Conservation (phyloP, 2,888 invertebrate genomes). For the Cenopis cana region DNA sequence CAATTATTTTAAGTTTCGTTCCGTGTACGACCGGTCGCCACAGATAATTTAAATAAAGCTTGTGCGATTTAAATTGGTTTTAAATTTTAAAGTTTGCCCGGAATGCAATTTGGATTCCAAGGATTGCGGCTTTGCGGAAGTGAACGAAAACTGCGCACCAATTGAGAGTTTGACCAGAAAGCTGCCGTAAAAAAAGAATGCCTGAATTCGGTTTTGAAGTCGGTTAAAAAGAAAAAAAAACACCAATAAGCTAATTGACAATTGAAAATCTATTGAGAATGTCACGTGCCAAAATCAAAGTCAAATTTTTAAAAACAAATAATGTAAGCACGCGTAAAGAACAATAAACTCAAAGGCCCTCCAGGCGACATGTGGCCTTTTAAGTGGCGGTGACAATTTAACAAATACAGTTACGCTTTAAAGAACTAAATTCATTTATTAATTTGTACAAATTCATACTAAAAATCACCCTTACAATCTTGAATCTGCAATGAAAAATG, state of each 20-base stretch:
- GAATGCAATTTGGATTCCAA: constrained; percentile 25
- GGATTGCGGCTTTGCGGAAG: constrained; percentile 19
- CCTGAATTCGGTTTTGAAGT: not conserved
- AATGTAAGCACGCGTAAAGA: constrained; percentile 54
- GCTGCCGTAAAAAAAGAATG: not conserved
- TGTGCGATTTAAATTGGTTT: constrained; percentile 39
- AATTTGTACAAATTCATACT: constrained; percentile 54
- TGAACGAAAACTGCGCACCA: constrained; percentile 8
- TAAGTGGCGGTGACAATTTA: constrained; percentile 84
- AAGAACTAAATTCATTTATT: constrained; percentile 73
- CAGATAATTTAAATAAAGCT: constrained; percentile 57
- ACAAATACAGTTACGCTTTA: constrained; percentile 82
- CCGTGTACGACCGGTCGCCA: constrained; percentile 81
- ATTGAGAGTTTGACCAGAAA: not conserved
- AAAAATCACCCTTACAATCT: constrained; percentile 20
- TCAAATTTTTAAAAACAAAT: constrained; percentile 56
- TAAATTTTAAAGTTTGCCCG: constrained; percentile 39
- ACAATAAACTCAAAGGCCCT: constrained; percentile 78
- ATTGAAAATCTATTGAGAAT: constrained; percentile 26
- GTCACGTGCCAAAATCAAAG: constrained; percentile 52
- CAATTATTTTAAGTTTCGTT: constrained; percentile 85
- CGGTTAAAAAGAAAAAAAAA: not conserved
- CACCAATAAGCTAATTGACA: constrained; percentile 2
- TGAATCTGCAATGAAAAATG: constrained; percentile 46
- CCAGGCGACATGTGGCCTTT: constrained; percentile 82